These are phyloP conservation scores for Cyphomyrmex costatus DNA, from an alignment of 1,140 invertebrate species.

Conservation along the genomic window DNA sequence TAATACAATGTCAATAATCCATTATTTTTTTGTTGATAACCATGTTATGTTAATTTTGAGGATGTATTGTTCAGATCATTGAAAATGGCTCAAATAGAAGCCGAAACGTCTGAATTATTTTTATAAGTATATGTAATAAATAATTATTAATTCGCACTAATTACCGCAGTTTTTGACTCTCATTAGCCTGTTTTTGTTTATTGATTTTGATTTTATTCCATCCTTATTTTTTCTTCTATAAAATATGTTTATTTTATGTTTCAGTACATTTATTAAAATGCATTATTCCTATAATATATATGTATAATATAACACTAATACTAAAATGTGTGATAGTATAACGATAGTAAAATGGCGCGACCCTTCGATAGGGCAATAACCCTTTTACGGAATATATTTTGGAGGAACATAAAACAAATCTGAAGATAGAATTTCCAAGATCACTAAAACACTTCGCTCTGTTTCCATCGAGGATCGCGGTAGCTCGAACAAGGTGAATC, in stretches of 20 bases:
- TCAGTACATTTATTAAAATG: not conserved
- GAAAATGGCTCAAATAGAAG: too few species aligned
- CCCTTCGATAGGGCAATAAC: not conserved
- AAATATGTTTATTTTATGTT: not conserved
- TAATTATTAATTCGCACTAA: too few species aligned
- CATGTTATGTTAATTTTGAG: too few species aligned
- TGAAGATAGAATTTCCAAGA: constrained; percentile 42
- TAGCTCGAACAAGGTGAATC: constrained; percentile 76
- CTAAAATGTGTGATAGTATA: not conserved
- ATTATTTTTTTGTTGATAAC: too few species aligned
- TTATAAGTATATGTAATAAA: too few species aligned
- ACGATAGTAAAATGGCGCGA: not conserved
- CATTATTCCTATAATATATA: too few species aligned
- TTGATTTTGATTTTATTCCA: not conserved
- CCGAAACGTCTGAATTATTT: too few species aligned
- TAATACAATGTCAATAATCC: too few species aligned
- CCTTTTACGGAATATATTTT: not conserved
- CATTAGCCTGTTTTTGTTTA: too few species aligned
- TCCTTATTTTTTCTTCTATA: too few species aligned
- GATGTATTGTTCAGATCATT: too few species aligned
- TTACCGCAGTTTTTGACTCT: too few species aligned
- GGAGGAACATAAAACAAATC: constrained; percentile 70
- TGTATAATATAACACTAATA: not conserved
- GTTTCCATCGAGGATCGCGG: constrained; percentile 59
- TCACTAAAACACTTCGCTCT: constrained; percentile 53